Percentiles rank a stretch among this genome's conserved stretches.
phyloP scores from a whole-genome alignment of 1,140 invertebrate species.

The Hylaeus volcanicus region DNA sequence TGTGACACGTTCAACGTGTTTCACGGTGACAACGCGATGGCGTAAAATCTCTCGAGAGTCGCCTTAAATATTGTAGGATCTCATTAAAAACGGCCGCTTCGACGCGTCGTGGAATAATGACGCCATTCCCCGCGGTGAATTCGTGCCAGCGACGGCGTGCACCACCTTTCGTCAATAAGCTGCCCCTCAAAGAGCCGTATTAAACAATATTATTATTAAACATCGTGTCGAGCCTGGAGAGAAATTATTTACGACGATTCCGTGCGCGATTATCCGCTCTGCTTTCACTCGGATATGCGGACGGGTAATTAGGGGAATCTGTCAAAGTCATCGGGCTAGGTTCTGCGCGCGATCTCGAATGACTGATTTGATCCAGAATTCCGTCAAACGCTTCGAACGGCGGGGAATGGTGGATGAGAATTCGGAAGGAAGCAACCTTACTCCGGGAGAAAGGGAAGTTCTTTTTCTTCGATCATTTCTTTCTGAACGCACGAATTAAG shows the following conservation, averaged over 20 bases:
- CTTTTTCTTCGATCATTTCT: not conserved
- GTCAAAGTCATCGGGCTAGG: slow-evolving; percentile 1
- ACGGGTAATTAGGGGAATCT: slow-evolving; percentile 3
- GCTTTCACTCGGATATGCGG: not conserved
- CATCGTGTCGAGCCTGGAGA: not conserved
- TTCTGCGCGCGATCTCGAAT: not conserved
- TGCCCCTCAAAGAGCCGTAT: slow-evolving; percentile 31
- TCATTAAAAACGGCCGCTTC: slow-evolving; percentile 50
- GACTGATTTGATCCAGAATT: not conserved
- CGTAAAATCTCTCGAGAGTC: slow-evolving; percentile 45
- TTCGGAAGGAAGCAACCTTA: not conserved
- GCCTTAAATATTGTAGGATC: slow-evolving; percentile 50
- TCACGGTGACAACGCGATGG: slow-evolving; percentile 36
- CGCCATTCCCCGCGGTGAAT: slow-evolving; percentile 48
- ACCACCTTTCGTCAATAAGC: slow-evolving; percentile 37
- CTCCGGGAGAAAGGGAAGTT: not conserved
- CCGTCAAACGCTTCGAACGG: too few relatives aligned
- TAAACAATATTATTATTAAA: slow-evolving; percentile 48
- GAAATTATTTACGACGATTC: slow-evolving; percentile 7
- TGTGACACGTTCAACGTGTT: not conserved
- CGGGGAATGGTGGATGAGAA: not conserved
- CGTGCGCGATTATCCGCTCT: not conserved
- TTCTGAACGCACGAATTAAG: too few relatives aligned
- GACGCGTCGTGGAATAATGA: slow-evolving; percentile 50
- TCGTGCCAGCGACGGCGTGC: slow-evolving; percentile 16